Percentiles rank a stretch among this genome's conserved stretches.
Evolutionary conservation across 2,888 invertebrate species (phyloP).

Genomic region (Thysanoteuthis rhombus): DNA sequence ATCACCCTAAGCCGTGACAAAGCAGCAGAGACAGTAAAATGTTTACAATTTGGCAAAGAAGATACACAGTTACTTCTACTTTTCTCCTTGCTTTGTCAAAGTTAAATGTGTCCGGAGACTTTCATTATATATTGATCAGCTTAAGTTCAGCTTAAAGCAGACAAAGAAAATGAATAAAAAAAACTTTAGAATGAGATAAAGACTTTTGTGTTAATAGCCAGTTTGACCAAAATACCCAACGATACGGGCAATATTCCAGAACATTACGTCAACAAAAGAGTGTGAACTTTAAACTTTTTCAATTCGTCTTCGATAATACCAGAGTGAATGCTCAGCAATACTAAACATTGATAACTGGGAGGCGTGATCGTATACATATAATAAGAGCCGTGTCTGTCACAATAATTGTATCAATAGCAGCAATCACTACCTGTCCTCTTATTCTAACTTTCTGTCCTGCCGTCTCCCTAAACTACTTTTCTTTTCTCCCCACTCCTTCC

Average conservation of each 20-base stretch:
- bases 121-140: background rate
- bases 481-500: too few relatives aligned
- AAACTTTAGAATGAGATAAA: background rate
- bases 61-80: background rate
- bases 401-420: too few relatives aligned
- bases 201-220: background rate
- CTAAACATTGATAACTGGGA: too few relatives aligned
- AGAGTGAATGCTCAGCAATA: too few relatives aligned
- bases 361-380: too few relatives aligned
- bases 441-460: too few relatives aligned
- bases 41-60: background rate
- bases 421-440: too few relatives aligned
- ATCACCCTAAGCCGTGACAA: background rate
- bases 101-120: background rate
- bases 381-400: too few relatives aligned
- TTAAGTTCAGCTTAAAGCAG: background rate
- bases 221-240: background rate
- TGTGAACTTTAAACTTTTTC: too few relatives aligned
- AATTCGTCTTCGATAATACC: too few relatives aligned
- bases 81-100: background rate
- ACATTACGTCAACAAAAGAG: background rate
- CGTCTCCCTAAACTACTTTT: too few relatives aligned
- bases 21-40: background rate
- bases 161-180: background rate
- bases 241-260: background rate